A percentile compares a stretch with the other conserved stretches of the same genome.
phyloP scores from a whole-genome alignment of 92 coral and sea anemone genomes.

The Epizoanthus ramosus region DNA sequence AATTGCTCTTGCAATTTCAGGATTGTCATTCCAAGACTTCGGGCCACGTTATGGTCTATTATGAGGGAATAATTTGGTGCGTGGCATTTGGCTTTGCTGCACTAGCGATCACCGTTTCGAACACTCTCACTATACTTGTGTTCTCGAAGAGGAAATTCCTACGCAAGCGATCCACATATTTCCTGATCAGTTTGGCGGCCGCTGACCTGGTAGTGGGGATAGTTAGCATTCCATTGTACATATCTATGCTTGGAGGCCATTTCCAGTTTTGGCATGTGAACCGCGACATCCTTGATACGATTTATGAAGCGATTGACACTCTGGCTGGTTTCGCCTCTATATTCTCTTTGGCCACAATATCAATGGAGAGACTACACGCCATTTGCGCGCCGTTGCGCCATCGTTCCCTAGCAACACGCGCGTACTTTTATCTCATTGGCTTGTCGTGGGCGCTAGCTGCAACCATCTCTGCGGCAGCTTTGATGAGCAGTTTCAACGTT shows the following conservation, averaged over 20 bases:
- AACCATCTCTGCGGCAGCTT: neutral
- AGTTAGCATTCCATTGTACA: neutral
- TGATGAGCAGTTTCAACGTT: conserved; percentile 17
- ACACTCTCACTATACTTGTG: neutral
- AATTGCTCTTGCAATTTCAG: too few species aligned
- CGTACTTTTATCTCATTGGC: conserved; percentile 23
- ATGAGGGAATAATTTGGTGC: neutral
- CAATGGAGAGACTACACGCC: conserved; percentile 45
- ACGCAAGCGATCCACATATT: conserved; percentile 16
- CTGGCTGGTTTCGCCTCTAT: conserved; percentile 40
- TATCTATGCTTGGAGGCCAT: neutral
- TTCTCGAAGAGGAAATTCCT: conserved; percentile 14
- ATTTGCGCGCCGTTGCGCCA: conserved; percentile 44
- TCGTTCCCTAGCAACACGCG: conserved; percentile 23
- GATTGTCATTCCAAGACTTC: too few species aligned
- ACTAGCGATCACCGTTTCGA: neutral
- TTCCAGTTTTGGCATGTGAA: neutral
- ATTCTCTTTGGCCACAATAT: conserved; percentile 36
- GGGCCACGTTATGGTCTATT: neutral
- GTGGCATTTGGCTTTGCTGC: conserved; percentile 4
- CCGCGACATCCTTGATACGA: neutral
- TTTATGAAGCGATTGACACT: conserved; percentile 23
- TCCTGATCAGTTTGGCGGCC: conserved; percentile 4
- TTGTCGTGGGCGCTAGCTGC: conserved; percentile 33
- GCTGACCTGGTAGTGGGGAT: conserved; percentile 9